Base-by-base conservation (phyloP, 2,113 vertebrate species). In the Riparia riparia region DNA sequence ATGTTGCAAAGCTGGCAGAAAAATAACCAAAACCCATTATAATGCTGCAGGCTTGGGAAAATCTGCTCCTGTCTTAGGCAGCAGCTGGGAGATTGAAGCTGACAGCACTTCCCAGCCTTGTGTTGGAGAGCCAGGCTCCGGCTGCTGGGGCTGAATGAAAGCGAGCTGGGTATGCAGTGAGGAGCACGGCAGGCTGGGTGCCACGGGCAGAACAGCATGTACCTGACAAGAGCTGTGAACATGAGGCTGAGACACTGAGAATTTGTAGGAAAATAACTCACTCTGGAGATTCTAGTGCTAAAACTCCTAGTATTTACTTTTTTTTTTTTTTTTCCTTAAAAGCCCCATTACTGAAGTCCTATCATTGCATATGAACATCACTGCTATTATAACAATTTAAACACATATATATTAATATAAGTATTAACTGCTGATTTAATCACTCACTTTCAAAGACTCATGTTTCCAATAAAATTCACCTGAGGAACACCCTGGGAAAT, bases 1-100 rank as follows among this genome's bases (percentile, higher is more conserved):
- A 63, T 87, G 42, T 63, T 86, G 71, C 88, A 90, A 88, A 90
- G 54, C 57, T 44, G 79, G 68, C 82, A 96, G 69, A 95, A 92
- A 72, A 87, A 82, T 47, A 90, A 90, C 88, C 5, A 6, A 93
- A 95, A 64, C n/a, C 66, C 41, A 47, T 80, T 37, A 74, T 71
- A 84, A 77, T 88, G 74, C 90, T 86, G 60, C 58, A 54, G 93
- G 92, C 85, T 92, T 90, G 83, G 44, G 95, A 95, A 95, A 96
- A 93, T 78, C 93, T 82, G 86, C 73, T 95, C 37, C 82, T 53
- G 60, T 79, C 50, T 66, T 26, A 37, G 37, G 82, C 91, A 91
- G 81, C 94, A 95, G 95, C 93, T 95, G 92, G 64, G 92, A 95
- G 78, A 95, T 88, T 28, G 58, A 85, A 93, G 85, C 89, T 79